Evolutionary conservation across 2,113 vertebrate species (phyloP), one percentile per base, ranked within the genome.

Genomic region (Machaerirhynchus nigripectus): DNA sequence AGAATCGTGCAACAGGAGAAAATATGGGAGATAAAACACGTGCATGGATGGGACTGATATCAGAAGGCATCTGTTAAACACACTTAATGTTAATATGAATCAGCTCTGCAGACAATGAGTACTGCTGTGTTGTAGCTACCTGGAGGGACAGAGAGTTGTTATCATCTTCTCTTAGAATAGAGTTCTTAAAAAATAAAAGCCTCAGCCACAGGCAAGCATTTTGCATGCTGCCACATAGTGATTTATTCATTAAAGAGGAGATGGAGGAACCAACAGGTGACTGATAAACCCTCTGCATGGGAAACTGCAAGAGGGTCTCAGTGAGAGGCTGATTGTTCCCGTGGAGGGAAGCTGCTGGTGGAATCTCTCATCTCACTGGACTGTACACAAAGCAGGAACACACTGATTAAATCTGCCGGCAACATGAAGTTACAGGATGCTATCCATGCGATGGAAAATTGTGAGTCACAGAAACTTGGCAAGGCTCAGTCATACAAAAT

Each of bases 51-150:
- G 73, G 68, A 60, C 24, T 77, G 83, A 42, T 91, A 91, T 88
- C 69, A 52, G 63, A 70, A 93, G 71, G 59, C 91, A 89, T 92
- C 88, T 96, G 79, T 84, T 94, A 78, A 93, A 68, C 75, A 94
- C 44, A 79, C 65, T 13, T 49, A 56, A 84, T 87, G 1, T 80
- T 86, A 56, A 71, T 47, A 81, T 56, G 93, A 84, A 93, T 77
- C 89, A 87, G 85, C 52, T 93, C 64, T 68, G 71, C 68, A 83
- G 78, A 65, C 65, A 71, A 40, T 30, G 60, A 70, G 28, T 10
- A 10, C 59, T 35, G 82, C 59, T 83, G 76, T 3, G 1, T 6
- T 75, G 60, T 7, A 86, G 85, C 63, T 88, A 95, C 79, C 68
- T 94, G 80, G 68, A 81, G 59, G 64, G 89, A 52, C n/a, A 81